These are phyloP conservation scores for Pluvianellus socialis DNA, from an alignment of 2,113 vertebrate species.

Conservation along the genomic window DNA sequence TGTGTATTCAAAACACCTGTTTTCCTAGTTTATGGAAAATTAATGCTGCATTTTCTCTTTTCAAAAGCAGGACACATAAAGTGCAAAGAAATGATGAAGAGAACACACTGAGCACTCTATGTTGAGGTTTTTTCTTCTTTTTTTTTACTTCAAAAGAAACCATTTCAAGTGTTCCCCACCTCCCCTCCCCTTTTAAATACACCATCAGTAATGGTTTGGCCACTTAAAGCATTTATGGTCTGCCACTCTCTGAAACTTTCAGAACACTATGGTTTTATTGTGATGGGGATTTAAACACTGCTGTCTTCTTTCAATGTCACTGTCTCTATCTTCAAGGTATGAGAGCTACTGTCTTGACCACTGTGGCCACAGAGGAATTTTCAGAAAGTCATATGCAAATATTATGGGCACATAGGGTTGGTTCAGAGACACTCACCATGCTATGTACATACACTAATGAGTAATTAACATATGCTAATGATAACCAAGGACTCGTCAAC, in stretches of 20 bases:
- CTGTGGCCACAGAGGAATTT: not conserved
- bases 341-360: not conserved
- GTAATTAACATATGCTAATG: slow-evolving; percentile 24
- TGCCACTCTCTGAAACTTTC: not conserved
- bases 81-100: not conserved
- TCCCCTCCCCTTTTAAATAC: not conserved
- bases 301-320: not conserved
- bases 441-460: not conserved
- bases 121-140: not conserved
- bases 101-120: not conserved
- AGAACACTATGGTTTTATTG: not conserved
- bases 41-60: not conserved
- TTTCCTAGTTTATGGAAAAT: not conserved
- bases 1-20: not conserved
- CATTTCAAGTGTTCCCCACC: not conserved
- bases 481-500: not conserved
- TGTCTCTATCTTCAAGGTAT: not conserved
- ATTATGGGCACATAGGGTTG: not conserved
- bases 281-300: not conserved
- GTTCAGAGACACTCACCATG: not conserved
- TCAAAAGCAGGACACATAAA: not conserved
- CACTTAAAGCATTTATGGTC: not conserved
- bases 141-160: not conserved
- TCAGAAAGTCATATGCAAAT: slow-evolving; percentile 16
- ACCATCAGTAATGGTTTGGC: not conserved